Conservation (phyloP, 1,140 invertebrate species). For the Lycorma delicatula region DNA sequence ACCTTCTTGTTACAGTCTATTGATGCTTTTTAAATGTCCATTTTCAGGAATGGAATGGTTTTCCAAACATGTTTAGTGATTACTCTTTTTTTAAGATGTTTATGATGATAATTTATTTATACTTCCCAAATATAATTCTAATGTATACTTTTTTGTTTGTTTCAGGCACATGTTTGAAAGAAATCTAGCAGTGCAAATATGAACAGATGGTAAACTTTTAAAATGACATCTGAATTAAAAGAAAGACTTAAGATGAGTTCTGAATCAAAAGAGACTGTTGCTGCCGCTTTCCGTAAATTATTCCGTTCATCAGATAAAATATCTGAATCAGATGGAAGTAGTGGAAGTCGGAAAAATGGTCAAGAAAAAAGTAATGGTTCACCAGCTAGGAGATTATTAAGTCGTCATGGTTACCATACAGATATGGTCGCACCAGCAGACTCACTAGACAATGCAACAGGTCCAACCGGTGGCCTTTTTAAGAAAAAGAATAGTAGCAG, state of each 20-base stretch:
- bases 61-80: no score
- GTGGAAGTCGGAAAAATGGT: conserved; percentile 30
- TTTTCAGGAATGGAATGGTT: no score
- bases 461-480: conserved; percentile 33
- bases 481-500: conserved; percentile 31
- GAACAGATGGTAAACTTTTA: no score
- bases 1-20: no score
- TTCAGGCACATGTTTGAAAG: no score
- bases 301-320: conserved; percentile 58
- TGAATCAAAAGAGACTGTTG: conserved; percentile 61
- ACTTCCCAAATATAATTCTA: no score
- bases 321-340: conserved; percentile 42
- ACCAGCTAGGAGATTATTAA: conserved; percentile 49
- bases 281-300: conserved; percentile 63
- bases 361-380: conserved; percentile 42
- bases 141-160: no score
- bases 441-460: conserved; percentile 43
- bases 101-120: no score
- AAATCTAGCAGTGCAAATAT: no score
- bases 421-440: conserved; percentile 56
- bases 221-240: no score
- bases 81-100: no score
- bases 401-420: conserved; percentile 43
- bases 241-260: conserved; percentile 63
- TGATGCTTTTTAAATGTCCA: no score